Base-by-base conservation (phyloP, 1,140 invertebrate genomes). In the Drosophila lacertosa region DNA sequence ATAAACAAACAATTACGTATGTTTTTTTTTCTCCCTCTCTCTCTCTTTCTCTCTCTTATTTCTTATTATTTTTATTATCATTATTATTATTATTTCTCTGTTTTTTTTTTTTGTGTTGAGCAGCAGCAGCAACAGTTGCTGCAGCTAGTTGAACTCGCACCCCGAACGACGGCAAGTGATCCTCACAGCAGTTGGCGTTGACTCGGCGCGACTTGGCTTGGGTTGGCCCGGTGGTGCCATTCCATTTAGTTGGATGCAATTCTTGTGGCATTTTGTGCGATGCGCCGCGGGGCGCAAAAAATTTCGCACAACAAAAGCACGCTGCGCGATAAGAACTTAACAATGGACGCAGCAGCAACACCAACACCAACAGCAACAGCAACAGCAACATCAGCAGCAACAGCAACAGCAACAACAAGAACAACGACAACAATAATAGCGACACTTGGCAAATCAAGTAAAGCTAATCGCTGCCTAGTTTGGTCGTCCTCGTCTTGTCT, bases 1-100 rank as follows among this genome's bases (percentile, higher is more conserved):
- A 89, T 89, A 89, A 89, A 86, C 80, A 89, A 89, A 89, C 86
- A 89, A 89, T 89, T 89, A 89, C 84, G 76, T 57, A 67, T 77
- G 67, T 29, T 48, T 42, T 48, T 60, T 37, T 44, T 26, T 15
- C 3, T 32, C 9, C n/a, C n/a, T n/a, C n/a, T n/a, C n/a, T n/a
- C n/a, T n/a, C n/a, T n/a, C n/a, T n/a, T n/a, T n/a, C n/a, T 4
- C 22, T 45, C 7, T 18, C 24, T 13, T 16, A 24, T 37, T 20
- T 42, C 15, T 55, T 40, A 16, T 24, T 50, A 18, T 20, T 2
- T 22, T 13, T 60, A 32, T 50, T 53, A 22, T 11, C 29, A 47
- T 35, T 55, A 16, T 55, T 11, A n/a, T 40, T 3, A 16, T 16
- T 54, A n/a, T 15, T 24, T 1, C 22, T 40, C 2, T 45, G 10